These are phyloP conservation scores for Nerophis lumbriciformis DNA, from an alignment of 2,113 vertebrate species.

Conservation along the genomic window DNA sequence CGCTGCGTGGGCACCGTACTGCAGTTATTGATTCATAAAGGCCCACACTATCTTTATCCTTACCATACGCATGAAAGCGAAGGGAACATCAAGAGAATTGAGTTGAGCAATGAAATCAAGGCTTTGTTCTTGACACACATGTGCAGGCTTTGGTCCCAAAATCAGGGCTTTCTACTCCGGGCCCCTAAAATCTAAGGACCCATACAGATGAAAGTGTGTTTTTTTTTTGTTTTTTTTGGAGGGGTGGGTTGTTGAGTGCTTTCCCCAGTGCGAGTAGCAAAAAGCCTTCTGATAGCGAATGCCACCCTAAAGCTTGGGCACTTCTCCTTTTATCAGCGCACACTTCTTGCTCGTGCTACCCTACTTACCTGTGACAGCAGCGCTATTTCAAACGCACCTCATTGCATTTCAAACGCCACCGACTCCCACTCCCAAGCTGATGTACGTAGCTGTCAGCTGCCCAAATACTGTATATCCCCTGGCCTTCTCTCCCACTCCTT, in stretches of 20 bases:
- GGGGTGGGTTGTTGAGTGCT: conserved; percentile 58
- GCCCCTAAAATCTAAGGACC: conserved; percentile 58
- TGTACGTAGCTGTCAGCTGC: conserved; percentile 71
- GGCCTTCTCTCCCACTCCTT: conserved; percentile 55
- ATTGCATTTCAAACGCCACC: conserved; percentile 78
- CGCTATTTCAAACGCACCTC: conserved; percentile 74
- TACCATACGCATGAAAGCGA: conserved; percentile 57
- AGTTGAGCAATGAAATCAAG: conserved; percentile 45
- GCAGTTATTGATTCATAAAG: conserved; percentile 69
- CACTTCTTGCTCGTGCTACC: conserved; percentile 53
- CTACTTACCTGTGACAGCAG: conserved; percentile 75
- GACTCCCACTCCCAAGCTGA: conserved; percentile 69
- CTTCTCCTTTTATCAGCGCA: conserved; percentile 65
- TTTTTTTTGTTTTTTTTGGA: conserved; percentile 61
- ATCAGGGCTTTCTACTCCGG: conserved; percentile 48
- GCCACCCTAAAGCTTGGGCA: conserved; percentile 59
- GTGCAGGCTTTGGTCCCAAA: conserved; percentile 49
- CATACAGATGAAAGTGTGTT: conserved; percentile 73
- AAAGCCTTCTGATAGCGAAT: conserved; percentile 67
- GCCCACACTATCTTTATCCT: conserved; percentile 59
- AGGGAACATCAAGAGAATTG: conserved; percentile 53
- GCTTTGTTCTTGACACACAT: conserved; percentile 52
- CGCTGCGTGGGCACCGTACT: conserved; percentile 30
- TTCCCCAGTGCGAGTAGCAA: conserved; percentile 62
- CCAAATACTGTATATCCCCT: conserved; percentile 64